Base-by-base conservation (phyloP, 2,113 vertebrate genomes). In the Forbesichthys papilliferus region DNA sequence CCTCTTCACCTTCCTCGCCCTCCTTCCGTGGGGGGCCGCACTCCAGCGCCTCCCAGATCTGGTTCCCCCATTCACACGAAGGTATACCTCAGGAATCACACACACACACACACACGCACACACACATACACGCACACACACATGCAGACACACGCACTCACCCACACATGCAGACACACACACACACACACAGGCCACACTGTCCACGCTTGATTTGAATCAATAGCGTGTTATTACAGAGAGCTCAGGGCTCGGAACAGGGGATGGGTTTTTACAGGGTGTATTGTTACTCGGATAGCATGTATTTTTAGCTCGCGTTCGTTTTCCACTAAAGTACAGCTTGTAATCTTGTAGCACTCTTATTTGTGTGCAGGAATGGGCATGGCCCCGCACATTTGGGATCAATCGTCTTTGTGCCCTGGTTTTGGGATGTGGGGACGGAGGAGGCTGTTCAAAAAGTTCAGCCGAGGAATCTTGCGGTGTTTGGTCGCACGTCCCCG, bases 21-120 rank as follows among this genome's bases (percentile, higher is more conserved):
- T 91, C 95, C 36, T 98, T 96, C 89, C 94, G 94, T 58, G 89
- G 91, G 0, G 92, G 94, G 62, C 93, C 97, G 48, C 97, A 97
- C 91, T 95, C 96, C 0, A 88, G 94, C 81, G 88, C 96, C 78
- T 97, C 97, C 14, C 96, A 98, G 93, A 94, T 98, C 89, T 99
- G 97, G 97, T 97, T 99, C 85, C 95, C 96, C 18, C 97, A 98
- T 88, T 95, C 96, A 51, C 97, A 98, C 7, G 97, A 99, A 96
- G 97, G 97, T 98, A 94, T 98, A 94, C 75, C 42, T 80, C 42
- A 73, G 56, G 63, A 56, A 9, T 16, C 54, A 56, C 14, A 56
- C 54, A 56, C n/a, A 56, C 16, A 56, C 54, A 10, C n/a, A 52
- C 62, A 27, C 48, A 14, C 54, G 49, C 55, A 56, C 34, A 3